A percentile compares a stretch with the other conserved stretches of the same genome.
Conservation (phyloP, 2,888 invertebrate genomes). For the Steinernema hermaphroditum region DNA sequence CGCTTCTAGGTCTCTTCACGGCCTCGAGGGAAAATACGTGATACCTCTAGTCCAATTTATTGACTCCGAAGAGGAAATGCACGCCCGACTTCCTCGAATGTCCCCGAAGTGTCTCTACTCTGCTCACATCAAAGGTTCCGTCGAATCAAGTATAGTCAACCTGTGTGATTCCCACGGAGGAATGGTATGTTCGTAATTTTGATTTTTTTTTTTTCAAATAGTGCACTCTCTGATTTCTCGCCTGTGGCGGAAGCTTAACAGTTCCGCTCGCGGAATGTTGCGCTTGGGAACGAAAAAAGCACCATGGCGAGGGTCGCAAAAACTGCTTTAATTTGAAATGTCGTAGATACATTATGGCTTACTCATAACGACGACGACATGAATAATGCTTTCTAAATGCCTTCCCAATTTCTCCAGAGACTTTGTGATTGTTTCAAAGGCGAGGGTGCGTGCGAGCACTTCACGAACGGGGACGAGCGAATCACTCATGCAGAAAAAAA, state of each 20-base stretch:
- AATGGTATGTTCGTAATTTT: constrained; percentile 46
- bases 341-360: constrained; percentile 24
- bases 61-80: constrained; percentile 53
- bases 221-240: neutral
- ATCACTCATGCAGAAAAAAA: constrained; percentile 9
- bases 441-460: neutral
- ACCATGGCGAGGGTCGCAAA: neutral
- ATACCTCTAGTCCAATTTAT: constrained; percentile 57
- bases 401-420: constrained; percentile 15
- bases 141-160: constrained; percentile 58
- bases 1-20: constrained; percentile 41
- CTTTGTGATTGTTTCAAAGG: constrained; percentile 25
- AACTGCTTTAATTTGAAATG: too few relatives aligned
- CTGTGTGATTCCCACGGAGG: constrained; percentile 60
- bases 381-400: constrained; percentile 26
- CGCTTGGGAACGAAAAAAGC: neutral
- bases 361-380: constrained; percentile 24
- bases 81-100: constrained; percentile 44
- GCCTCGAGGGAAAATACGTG: constrained; percentile 44
- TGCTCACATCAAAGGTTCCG: constrained; percentile 51
- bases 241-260: too few relatives aligned
- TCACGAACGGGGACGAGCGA: neutral
- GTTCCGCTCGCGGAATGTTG: neutral
- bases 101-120: constrained; percentile 57
- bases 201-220: neutral